A percentile compares a stretch with the other conserved stretches of the same genome.
phyloP scores from a whole-genome alignment of 2,888 invertebrate species.

The Vesta saturnalis region DNA sequence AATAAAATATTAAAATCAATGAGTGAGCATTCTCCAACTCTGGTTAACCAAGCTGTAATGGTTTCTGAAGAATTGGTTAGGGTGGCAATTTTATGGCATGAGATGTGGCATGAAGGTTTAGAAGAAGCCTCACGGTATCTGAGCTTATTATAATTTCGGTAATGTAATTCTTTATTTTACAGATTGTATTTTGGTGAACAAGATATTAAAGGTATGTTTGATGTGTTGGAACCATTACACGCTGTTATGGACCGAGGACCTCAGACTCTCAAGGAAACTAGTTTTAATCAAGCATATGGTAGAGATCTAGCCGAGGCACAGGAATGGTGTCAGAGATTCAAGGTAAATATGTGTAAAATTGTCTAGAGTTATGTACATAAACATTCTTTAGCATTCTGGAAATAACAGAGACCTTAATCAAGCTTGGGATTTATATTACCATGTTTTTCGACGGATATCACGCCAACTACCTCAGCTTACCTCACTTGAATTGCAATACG shows the following conservation, averaged over 20 bases:
- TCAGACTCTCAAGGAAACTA: conserved; percentile 95
- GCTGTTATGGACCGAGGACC: conserved; percentile 94
- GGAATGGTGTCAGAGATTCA: conserved; percentile 94
- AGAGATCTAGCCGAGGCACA: conserved; percentile 93
- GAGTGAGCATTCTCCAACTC: conserved; percentile 90
- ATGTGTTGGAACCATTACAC: conserved; percentile 93
- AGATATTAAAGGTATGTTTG: conserved; percentile 96
- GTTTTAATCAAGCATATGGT: conserved; percentile 96
- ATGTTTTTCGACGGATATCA: conserved; percentile 96
- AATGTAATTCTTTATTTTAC: conserved; percentile 22
- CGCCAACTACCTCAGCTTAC: conserved; percentile 93
- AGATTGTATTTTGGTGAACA: conserved; percentile 94
- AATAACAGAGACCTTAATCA: conserved; percentile 93
- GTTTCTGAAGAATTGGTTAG: conserved; percentile 96
- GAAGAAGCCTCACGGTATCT: conserved; percentile 84
- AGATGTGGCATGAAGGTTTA: conserved; percentile 98
- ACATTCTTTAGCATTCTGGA: conserved; percentile 69
- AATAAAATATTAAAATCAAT: conserved; percentile 94
- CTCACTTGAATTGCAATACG: conserved; percentile 92
- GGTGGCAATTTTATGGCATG: conserved; percentile 99
- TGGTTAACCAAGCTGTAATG: conserved; percentile 96
- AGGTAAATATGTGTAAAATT: conserved; percentile 58
- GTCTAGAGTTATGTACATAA: conserved; percentile 6
- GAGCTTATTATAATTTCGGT: neutral
- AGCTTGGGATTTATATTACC: conserved; percentile 99